Evolutionary conservation across 2,113 vertebrate species (phyloP).

Genomic region (Bubo scandiacus): DNA sequence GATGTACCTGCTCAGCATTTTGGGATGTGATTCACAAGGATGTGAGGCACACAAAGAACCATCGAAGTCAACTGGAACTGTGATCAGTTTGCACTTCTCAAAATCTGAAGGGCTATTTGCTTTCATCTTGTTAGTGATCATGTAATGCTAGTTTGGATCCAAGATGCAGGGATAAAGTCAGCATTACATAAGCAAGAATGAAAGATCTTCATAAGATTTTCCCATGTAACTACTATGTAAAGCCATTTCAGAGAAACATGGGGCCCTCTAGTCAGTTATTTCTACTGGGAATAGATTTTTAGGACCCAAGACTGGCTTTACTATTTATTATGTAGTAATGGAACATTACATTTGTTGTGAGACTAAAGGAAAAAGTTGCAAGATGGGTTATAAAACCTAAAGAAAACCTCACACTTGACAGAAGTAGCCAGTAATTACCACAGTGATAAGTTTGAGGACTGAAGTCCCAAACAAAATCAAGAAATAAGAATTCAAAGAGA

Average conservation of each 20-base stretch:
- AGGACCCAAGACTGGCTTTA: not conserved
- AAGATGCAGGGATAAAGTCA: constrained; percentile 10
- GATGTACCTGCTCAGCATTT: not conserved
- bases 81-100: not conserved
- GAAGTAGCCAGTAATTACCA: constrained; percentile 24
- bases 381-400: constrained; percentile 6
- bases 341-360: constrained; percentile 24
- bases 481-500: constrained; percentile 29
- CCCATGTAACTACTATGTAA: not conserved
- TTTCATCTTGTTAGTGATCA: constrained; percentile 39
- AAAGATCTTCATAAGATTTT: constrained; percentile 43
- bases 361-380: constrained; percentile 24
- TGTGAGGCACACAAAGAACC: not conserved
- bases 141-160: not conserved
- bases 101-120: not conserved
- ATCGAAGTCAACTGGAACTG: not conserved
- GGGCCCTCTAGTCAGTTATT: not conserved
- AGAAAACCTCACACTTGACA: not conserved
- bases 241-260: constrained; percentile 19
- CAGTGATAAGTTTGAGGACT: constrained; percentile 13
- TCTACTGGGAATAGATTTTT: constrained; percentile 15
- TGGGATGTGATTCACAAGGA: not conserved
- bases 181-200: constrained; percentile 1
- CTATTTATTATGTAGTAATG: constrained; percentile 21
- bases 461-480: not conserved